Evolutionary conservation across 2,888 invertebrate species (phyloP), one percentile per base, ranked within the genome.

Genomic region (Candidula unifasciata): DNA sequence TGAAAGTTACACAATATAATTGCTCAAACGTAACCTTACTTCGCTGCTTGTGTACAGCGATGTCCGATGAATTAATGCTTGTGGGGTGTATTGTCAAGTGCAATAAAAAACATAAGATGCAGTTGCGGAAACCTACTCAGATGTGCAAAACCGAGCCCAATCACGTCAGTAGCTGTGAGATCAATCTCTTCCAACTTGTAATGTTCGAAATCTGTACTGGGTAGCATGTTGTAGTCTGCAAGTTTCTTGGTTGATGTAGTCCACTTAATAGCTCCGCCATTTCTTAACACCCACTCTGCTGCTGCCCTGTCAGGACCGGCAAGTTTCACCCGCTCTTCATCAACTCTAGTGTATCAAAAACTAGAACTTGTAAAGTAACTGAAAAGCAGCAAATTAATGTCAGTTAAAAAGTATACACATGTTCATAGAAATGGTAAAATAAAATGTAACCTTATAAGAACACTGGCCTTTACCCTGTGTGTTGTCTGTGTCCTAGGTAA

Each of bases 241-340:
- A 95, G 92, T 89, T 94, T 95, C 6, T 91, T 89, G 0, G 93
- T 90, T 8, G 92, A 89, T 60, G 95, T 95, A 60, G 94, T 94
- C 95, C 96, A 97, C 86, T 95, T 96, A 0, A 99, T 95, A 84
- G 95, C 95, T 3, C 97, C 98, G 3, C 98, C 98, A 94, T 98
- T 98, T 88, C 96, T 95, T 52, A 99, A 94, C 10, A 99, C 94
- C 99, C 99, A 99, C 94, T 99, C 99, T 0, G 98, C 98, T 94
- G 98, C 98, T 5, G 96, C 96, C 81, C 97, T 95, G 92, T 99
- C 97, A 0, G 98, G 96, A 0, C 99, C 99, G 69, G 97, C 95
- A 89, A 89, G 85, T 81, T 90, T 89, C 13, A 91, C 88, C 35
- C 93, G 89, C 21, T 91, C 90, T n/a, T 80, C 80, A 85, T 88